Conservation (phyloP, 1,140 invertebrate species). For the Hycleus cichorii region DNA sequence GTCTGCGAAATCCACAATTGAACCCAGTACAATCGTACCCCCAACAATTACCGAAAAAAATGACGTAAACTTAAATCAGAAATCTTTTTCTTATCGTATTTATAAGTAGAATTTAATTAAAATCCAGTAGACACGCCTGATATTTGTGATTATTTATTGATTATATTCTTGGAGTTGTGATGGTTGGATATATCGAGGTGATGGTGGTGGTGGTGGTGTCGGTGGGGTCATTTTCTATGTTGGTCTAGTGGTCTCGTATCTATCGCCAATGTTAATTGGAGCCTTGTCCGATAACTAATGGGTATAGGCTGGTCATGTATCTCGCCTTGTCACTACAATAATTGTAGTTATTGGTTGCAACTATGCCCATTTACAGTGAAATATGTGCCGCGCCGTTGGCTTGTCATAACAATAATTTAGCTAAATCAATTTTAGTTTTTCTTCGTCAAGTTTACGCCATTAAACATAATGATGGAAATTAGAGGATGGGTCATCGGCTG, state of each 20-base stretch:
- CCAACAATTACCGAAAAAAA: no score
- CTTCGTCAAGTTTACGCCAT: conserved; percentile 36
- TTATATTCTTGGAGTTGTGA: no score
- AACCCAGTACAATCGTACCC: not conserved
- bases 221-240: not conserved
- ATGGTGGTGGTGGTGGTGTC: not conserved
- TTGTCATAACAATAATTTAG: conserved; percentile 38
- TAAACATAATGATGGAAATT: conserved; percentile 37
- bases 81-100: no score
- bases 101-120: no score
- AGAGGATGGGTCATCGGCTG: conserved; percentile 32
- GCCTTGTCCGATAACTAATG: conserved; percentile 33
- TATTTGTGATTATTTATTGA: no score
- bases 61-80: no score
- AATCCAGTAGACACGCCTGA: no score
- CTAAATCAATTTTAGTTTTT: conserved; percentile 37
- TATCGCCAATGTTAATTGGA: conserved; percentile 32
- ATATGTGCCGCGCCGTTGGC: conserved; percentile 30
- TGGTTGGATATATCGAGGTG: not conserved
- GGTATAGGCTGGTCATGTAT: conserved; percentile 29
- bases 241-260: conserved; percentile 4
- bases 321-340: conserved; percentile 34
- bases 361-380: conserved; percentile 38
- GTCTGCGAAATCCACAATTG: conserved; percentile 10
- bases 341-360: conserved; percentile 39